Evolutionary conservation across 2,888 invertebrate species (phyloP), one percentile per base, ranked within the genome.

Genomic region (Conomelus anceps): DNA sequence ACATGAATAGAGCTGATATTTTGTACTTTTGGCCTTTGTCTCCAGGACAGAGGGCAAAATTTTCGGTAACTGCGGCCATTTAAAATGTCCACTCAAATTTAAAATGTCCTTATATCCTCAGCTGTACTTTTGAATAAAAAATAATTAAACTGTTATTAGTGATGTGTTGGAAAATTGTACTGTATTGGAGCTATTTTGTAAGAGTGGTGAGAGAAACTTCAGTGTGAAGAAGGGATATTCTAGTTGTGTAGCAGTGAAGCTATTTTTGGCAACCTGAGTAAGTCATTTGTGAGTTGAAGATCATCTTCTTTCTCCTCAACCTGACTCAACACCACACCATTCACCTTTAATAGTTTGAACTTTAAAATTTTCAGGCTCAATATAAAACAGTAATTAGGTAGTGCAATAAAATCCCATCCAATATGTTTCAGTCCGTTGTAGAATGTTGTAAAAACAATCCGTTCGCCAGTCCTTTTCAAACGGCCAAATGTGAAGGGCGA

Each of bases 361-460:
- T 26, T 63, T 13, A 20, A 63, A 63, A 63, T 63, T 63, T 63
- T 63, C 63, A 20, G 63, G n/a, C 63, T 34, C 34, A 17, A 17
- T 11, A 17, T 34, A 63, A n/a, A 63, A n/a, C 63, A 34, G 34
- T 34, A 63, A n/a, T 17, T 1, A 63, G n/a, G 20, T 63, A 63
- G 63, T 63, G 63, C 7, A 63, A 4, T 20, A 63, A n/a, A 63
- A n/a, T 63, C n/a, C n/a, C n/a, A 63, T 63, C n/a, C 90, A 93
- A 92, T 91, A 94, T 94, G 94, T 93, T 93, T 92, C 93, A 93
- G 90, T 93, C 93, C 26, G 91, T 94, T 91, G 91, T 94, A 91
- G 94, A 94, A 92, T 92, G 93, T 87, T 93, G 93, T 13, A 94
- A 94, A 92, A 92, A 91, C 92, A 94, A 92, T 91, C 93, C 93